Base-by-base conservation (phyloP, 2,888 invertebrate genomes). In the Heteromurus nitidus region DNA sequence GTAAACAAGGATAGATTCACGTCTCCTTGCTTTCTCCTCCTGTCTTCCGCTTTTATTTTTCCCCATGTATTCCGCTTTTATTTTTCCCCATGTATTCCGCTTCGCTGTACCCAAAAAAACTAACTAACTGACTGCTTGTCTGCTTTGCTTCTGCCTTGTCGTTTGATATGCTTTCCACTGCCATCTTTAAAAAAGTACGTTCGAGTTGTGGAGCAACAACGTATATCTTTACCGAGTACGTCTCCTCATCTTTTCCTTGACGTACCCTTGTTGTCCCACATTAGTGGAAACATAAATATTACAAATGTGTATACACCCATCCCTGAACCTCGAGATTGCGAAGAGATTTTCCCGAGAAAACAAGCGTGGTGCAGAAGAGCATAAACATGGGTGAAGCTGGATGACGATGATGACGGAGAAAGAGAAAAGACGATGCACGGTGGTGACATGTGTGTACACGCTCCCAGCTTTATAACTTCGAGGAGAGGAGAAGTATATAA, bases 341-440 rank as follows among this genome's bases (percentile, higher is more conserved):
- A 31, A 60, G 53, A 65, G 73, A 74, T 74, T 64, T 64, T 30
- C 64, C 64, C 53, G 64, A 24, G 64, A 74, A 50, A 64, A 53
- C 64, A 64, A 64, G 55, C 44, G 75, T 42, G 42, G 75, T 44
- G 62, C n/a, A 24, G 58, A 53, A 24, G 58, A 53, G 47, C 70
- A 70, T 70, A 60, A 62, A 72, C 72, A 72, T 72, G 44, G 67
- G 67, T 28, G n/a, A 74, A 64, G 28, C 31, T 50, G 36, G 73
- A 73, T 62, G 70, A 58, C 24, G 44, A 73, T 31, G 60, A 60
- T 53, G 44, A 64, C n/a, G n/a, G n/a, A n/a, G n/a, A n/a, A n/a
- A n/a, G n/a, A n/a, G n/a, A n/a, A n/a, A n/a, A n/a, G n/a, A n/a
- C n/a, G n/a, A 16, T n/a, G n/a, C 13, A 9, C 36, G 7, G 5